Base-by-base conservation (phyloP, 2,888 invertebrate genomes). In the Chymomyza caudatula region DNA sequence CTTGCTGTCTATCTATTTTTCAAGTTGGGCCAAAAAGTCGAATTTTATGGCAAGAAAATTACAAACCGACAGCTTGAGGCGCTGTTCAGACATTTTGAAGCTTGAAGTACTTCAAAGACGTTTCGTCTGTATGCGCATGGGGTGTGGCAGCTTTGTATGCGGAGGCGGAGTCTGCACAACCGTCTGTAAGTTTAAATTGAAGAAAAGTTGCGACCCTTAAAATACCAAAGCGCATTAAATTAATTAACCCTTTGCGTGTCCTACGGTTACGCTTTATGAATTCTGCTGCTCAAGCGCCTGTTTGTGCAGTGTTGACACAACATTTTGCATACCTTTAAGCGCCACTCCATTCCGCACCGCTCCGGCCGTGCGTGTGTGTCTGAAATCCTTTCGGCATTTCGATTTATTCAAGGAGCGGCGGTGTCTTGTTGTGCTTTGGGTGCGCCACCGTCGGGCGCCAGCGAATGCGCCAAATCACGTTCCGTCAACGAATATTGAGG, bases 231-330 rank as follows among this genome's bases (percentile, higher is more conserved):
- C 71, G 69, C 76, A 74, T 81, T 85, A 77, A 85, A 87, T 86
- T 88, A 88, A 88, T 88, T 88, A 88, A 87, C 80, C 74, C 77
- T 72, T 88, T 86, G 88, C 88, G 86, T 88, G 88, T 76, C 74
- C 65, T 67, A 65, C 66, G 69, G 82, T 80, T 81, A 77, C 85
- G 88, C 77, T 86, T 80, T 69, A 57, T 66, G 73, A 62, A 52
- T 71, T 69, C 20, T 54, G 51, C 13, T 3, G 44, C 42, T 64
- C 29, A 77, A 78, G 67, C 70, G 71, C 67, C 68, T 81, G 78
- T 78, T 72, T 73, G 74, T 66, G 73, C 74, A 86, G 65, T 71
- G 63, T 72, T 53, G 69, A 76, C 78, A 76, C 68, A 74, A 64
- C 73, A 76, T 76, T 80, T 80, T 76, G 84, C 86, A 87, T 84